Conservation (phyloP, 2,113 vertebrate species). For the Acrocephalus kingi region DNA sequence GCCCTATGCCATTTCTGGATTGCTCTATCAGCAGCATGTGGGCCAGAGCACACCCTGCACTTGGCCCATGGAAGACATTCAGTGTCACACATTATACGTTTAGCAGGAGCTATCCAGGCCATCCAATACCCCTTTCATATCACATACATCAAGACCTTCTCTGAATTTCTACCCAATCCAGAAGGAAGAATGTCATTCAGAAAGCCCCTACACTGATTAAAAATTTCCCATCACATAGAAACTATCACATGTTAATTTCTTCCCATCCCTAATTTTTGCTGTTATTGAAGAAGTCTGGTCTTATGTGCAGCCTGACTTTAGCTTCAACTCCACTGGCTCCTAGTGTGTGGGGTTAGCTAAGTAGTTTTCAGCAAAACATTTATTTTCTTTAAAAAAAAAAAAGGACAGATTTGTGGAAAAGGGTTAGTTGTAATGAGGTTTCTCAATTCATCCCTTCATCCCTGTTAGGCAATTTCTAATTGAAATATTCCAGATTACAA, state of each 20-base stretch:
- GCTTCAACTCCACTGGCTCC: background rate
- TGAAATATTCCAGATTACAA: background rate
- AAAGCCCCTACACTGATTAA: background rate
- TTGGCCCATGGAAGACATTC: background rate
- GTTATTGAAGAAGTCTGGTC: background rate
- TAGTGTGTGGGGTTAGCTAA: background rate
- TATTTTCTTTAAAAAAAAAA: background rate
- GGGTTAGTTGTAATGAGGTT: background rate
- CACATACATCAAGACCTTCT: background rate
- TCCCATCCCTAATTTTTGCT: background rate
- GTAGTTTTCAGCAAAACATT: background rate
- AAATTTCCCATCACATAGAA: background rate
- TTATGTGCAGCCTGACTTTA: background rate
- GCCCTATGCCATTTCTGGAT: rapidly evolving
- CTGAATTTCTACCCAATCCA: background rate
- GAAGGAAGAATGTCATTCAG: background rate
- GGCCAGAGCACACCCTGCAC: background rate
- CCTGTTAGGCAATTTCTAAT: background rate
- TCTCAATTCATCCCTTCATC: background rate
- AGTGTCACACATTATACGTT: too few species aligned
- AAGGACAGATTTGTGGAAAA: background rate
- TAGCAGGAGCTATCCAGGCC: background rate
- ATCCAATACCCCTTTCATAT: background rate
- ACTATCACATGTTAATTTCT: background rate
- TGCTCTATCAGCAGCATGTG: background rate